These are phyloP conservation scores for Molanna angustata DNA, from an alignment of 2,888 invertebrate species.

Conservation along the genomic window DNA sequence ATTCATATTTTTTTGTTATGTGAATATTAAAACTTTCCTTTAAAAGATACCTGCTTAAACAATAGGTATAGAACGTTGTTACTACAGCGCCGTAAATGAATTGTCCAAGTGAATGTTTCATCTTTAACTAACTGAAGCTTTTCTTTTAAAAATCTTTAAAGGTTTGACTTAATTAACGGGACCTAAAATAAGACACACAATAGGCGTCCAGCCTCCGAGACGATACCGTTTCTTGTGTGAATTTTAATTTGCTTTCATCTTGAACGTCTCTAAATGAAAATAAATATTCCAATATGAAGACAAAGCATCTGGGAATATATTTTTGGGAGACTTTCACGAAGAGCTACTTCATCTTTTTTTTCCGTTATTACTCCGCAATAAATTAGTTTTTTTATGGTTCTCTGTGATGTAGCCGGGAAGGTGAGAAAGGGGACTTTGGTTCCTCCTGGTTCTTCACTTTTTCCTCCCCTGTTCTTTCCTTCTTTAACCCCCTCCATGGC, in stretches of 20 bases:
- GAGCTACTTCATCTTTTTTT: slow-evolving; percentile 17
- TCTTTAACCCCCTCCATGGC: slow-evolving; percentile 5
- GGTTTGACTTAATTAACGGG: slow-evolving; percentile 9
- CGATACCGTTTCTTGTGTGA: slow-evolving; percentile 5
- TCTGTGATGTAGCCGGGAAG: slow-evolving; percentile 12
- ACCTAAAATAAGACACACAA: slow-evolving; percentile 1
- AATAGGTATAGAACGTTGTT: too few relatives aligned
- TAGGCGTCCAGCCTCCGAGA: background rate
- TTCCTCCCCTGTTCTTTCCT: too few relatives aligned
- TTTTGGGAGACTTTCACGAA: slow-evolving; percentile 10
- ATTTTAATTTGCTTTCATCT: slow-evolving; percentile 16
- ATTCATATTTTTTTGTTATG: too few relatives aligned
- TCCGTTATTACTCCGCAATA: slow-evolving; percentile 15
- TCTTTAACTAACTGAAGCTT: background rate
- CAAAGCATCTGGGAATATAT: slow-evolving; percentile 15
- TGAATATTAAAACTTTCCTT: too few relatives aligned
- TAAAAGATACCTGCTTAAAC: too few relatives aligned
- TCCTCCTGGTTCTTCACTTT: background rate
- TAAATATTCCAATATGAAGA: slow-evolving; percentile 16
- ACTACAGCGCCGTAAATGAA: too few relatives aligned
- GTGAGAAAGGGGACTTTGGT: slow-evolving; percentile 11
- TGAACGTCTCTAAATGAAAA: slow-evolving; percentile 13
- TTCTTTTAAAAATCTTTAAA: background rate
- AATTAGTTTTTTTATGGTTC: slow-evolving; percentile 18
- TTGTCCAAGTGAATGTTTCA: too few relatives aligned